phyloP scores from a whole-genome alignment of 2,888 invertebrate species.

The Andrena camellia region DNA sequence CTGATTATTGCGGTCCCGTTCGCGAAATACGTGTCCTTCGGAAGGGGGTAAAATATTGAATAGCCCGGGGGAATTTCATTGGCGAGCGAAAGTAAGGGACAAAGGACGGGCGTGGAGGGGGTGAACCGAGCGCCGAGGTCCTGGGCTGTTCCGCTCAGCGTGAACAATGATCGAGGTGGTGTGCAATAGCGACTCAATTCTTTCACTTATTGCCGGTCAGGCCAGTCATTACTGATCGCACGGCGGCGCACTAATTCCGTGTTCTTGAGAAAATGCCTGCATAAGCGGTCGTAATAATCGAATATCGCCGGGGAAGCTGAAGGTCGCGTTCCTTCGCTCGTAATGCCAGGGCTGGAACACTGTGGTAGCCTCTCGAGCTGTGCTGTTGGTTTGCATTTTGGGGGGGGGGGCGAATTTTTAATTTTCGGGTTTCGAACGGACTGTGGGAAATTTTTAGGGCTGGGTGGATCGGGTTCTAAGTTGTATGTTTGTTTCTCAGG shows the following conservation, averaged over 20 bases:
- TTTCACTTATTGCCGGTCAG: neutral
- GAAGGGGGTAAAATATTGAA: constrained; percentile 37
- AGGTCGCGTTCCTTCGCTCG: constrained; percentile 3
- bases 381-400: too few species aligned
- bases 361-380: too few species aligned
- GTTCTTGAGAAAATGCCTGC: constrained; percentile 13
- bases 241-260: constrained; percentile 10
- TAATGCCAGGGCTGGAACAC: neutral
- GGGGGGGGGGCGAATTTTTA: too few species aligned
- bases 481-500: too few species aligned
- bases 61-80: constrained; percentile 47
- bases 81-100: constrained; percentile 5
- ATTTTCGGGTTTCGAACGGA: too few species aligned
- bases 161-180: neutral
- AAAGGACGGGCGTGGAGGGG: neutral
- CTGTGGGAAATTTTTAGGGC: too few species aligned
- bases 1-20: constrained; percentile 38
- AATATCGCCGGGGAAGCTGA: constrained; percentile 16
- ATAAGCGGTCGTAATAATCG: constrained; percentile 20
- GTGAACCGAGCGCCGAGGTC: constrained; percentile 3
- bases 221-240: constrained; percentile 4
- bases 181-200: neutral
- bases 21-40: constrained; percentile 50
- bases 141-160: constrained; percentile 14
- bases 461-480: too few species aligned